Percentiles rank a stretch among this genome's conserved stretches.
phyloP scores from a whole-genome alignment of 2,888 invertebrate species.

The Alviniconcha strummeri region DNA sequence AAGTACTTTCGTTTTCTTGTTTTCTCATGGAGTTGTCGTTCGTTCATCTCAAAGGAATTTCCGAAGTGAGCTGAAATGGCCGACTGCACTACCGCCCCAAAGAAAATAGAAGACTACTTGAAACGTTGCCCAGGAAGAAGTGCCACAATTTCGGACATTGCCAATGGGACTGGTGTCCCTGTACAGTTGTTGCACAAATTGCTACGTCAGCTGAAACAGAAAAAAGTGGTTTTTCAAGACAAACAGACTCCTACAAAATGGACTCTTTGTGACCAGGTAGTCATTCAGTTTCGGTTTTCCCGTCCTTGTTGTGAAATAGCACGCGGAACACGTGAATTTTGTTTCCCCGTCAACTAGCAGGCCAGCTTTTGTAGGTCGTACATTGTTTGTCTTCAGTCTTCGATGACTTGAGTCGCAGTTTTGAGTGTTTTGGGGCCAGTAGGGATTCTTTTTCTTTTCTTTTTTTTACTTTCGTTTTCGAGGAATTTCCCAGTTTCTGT shows the following conservation, averaged over 20 bases:
- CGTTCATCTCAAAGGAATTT: neutral
- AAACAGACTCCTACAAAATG: conserved; percentile 18
- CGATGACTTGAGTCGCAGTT: neutral
- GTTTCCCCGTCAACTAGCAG: neutral
- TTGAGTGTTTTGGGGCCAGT: neutral
- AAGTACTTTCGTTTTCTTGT: neutral
- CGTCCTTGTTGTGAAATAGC: neutral
- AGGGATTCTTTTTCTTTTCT: neutral
- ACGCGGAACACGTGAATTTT: neutral
- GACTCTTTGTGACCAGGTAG: conserved; percentile 1
- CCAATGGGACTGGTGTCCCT: neutral
- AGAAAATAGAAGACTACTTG: conserved; percentile 4
- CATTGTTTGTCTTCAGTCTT: neutral
- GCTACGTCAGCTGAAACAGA: conserved; percentile 5
- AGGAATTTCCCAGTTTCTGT: conserved; percentile 6
- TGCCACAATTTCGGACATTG: conserved; percentile 13
- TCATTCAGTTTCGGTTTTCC: neutral
- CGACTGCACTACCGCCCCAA: neutral
- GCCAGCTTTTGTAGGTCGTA: neutral
- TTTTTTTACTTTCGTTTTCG: conserved; percentile 11
- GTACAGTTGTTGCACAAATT: neutral
- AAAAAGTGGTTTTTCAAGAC: neutral
- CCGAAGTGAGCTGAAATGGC: conserved; percentile 1
- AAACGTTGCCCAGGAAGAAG: neutral
- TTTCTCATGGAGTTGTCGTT: neutral